Base-by-base conservation (phyloP, 2,888 invertebrate genomes). In the Lampropteryx suffumata region DNA sequence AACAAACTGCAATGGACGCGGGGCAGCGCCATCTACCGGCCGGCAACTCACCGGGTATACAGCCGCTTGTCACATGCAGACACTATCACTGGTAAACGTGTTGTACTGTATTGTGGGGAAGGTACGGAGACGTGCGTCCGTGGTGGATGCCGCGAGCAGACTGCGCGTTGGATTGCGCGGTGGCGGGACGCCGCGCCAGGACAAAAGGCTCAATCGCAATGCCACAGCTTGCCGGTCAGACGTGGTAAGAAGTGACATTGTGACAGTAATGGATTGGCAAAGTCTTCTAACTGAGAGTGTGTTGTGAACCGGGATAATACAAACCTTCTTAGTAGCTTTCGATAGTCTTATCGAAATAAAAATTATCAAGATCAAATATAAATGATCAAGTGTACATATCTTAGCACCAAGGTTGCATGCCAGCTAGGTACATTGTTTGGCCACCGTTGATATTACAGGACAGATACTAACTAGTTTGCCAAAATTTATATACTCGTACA, bases 1-100 rank as follows among this genome's bases (percentile, higher is more conserved):
- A 42, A 40, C 29, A 35, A 75, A 74, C 84, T 83, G 86, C 86
- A 86, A 24, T 24, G 79, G 82, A 78, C 76, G 76, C 79, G 72
- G 61, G 50, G 57, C 64, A 72, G 58, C 82, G 86, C 85, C 86
- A 84, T 81, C 86, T 86, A 73, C 56, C 65, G 76, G 56, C 62
- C 60, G 59, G 49, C 35, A 40, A 62, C 61, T 62, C 59, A 62
- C 61, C 61, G 56, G 57, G 40, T 39, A 43, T 35, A 24, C 33
- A 52, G 39, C 46, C 12, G 46, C 51, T 51, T 32, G 36, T 47
- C 51, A 48, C 47, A 44, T 48, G 35, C 48, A 51, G 45, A 34
- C 34, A 53, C 52, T 48, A 40, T 56, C 52, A 48, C 50, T 42
- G 24, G 7, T 7, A 57, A 54, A 59, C 53, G 65, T 57, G 59